phyloP scores from a whole-genome alignment of 2,797 vertebrate species.

The Enteromius trimaculatus region DNA sequence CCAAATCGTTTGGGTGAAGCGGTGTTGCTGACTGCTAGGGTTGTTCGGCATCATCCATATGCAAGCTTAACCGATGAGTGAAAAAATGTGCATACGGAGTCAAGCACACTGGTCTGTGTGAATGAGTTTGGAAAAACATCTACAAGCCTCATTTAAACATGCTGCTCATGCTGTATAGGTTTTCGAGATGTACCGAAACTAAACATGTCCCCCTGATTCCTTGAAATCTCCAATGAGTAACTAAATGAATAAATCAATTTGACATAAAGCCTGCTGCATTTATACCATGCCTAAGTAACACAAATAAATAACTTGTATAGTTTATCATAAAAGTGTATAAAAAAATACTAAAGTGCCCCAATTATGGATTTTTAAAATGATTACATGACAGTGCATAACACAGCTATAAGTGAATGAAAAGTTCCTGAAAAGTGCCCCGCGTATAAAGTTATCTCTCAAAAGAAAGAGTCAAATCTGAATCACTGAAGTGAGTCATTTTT shows the following conservation, averaged over 20 bases:
- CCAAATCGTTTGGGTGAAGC: conserved; percentile 52
- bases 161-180: neutral
- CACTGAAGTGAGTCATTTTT: too few species aligned
- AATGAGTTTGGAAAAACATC: conserved; percentile 2
- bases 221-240: neutral
- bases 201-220: neutral
- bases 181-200: neutral
- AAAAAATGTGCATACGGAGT: conserved; percentile 14
- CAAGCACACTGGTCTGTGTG: neutral
- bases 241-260: neutral
- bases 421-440: too few species aligned
- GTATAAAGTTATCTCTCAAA: too few species aligned
- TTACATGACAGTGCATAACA: too few species aligned
- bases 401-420: too few species aligned
- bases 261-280: neutral
- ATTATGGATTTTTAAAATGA: too few species aligned
- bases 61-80: conserved; percentile 19
- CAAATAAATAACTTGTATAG: too few species aligned
- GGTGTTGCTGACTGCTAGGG: conserved; percentile 31
- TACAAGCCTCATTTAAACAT: conserved; percentile 8
- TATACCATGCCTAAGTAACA: neutral
- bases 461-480: too few species aligned
- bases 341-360: neutral
- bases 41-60: conserved; percentile 37
- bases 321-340: neutral